Evolutionary conservation across 1,140 invertebrate genomes (phyloP), one percentile per base, ranked within the genome.

Genomic region (Amphibalanus amphitrite): DNA sequence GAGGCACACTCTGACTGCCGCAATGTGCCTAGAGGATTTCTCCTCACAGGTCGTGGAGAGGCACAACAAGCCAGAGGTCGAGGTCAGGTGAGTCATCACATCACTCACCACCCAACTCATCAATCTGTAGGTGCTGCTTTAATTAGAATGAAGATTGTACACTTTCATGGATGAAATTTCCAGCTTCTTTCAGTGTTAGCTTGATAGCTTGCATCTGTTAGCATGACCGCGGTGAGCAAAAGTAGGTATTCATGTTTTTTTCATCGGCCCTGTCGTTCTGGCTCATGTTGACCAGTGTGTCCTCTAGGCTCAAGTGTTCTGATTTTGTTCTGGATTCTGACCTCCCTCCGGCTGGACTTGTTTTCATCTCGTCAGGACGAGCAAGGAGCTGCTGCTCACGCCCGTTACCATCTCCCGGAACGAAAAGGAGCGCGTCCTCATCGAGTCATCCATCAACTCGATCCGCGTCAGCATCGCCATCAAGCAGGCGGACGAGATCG

Each of bases 11-110:
- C 82, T 99, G 23, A 93, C 92, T 71, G 97, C 97, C 25, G 95
- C 97, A 25, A 93, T 99, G 88, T 99, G 97, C 81, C 82, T 99
- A 74, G 92, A 97, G 81, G 96, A 99, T 80, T 99, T 99, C 81
- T 93, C 92, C 40, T 99, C 97, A 0, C 97, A 99, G 84, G 93
- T 98, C 59, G 95, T 99, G 0, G 97, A 99, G 81, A 85, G 96
- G 75, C 97, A 99, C 81, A 99, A 99, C 81, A 99, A 99, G 83
- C 97, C 97, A 64, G 97, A 99, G 84, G 94, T 99, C 33, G 96
- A 98, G 87, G 91, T 97, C 71, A 84, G 84, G 84, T 85, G 72
- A 40, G 73, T 69, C 47, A 38, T 38, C 33, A 38, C 33, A 38
- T 4, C 33, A 38, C n/a, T n/a, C n/a, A n/a, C n/a, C n/a, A n/a